A percentile compares a stretch with the other conserved stretches of the same genome.
These are phyloP conservation scores for Philonicus albiceps DNA, from an alignment of 2,888 invertebrate species.

Conservation along the genomic window DNA sequence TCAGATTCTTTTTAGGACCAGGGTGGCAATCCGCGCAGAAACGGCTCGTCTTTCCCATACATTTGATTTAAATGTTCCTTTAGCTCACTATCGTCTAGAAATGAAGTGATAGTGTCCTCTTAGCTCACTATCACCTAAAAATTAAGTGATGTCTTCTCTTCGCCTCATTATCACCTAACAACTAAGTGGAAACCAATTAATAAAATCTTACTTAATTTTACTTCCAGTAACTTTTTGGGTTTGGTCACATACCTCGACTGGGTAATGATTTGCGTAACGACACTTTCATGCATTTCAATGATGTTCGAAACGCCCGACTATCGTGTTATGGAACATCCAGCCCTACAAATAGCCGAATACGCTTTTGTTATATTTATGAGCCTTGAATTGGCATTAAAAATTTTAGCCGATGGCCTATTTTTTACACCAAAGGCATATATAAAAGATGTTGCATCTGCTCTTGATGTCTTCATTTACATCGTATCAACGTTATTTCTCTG, in stretches of 20 bases:
- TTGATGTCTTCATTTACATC: constrained; percentile 97
- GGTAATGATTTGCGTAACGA: constrained; percentile 99
- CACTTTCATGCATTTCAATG: constrained; percentile 97
- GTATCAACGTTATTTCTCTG: constrained; percentile 95
- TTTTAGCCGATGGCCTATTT: constrained; percentile 95
- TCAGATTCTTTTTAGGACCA: too few relatives aligned
- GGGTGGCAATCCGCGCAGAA: too few relatives aligned
- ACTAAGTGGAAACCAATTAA: background rate
- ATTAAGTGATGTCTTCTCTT: too few relatives aligned
- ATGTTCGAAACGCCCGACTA: constrained; percentile 97
- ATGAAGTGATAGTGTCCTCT: too few relatives aligned
- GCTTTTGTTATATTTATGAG: constrained; percentile 99
- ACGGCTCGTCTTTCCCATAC: too few relatives aligned
- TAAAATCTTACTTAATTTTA: background rate
- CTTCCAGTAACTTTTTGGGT: constrained; percentile 88
- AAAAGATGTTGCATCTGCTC: constrained; percentile 94
- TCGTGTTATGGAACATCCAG: constrained; percentile 93
- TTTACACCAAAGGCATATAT: constrained; percentile 99
- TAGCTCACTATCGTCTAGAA: too few relatives aligned
- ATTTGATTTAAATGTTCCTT: too few relatives aligned
- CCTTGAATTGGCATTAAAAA: constrained; percentile 92
- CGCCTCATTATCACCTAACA: background rate
- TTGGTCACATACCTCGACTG: constrained; percentile 98
- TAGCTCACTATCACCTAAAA: too few relatives aligned
- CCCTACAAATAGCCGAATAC: constrained; percentile 94